Evolutionary conservation across 1,140 invertebrate species (phyloP).

Genomic region (Agrilus planipennis): DNA sequence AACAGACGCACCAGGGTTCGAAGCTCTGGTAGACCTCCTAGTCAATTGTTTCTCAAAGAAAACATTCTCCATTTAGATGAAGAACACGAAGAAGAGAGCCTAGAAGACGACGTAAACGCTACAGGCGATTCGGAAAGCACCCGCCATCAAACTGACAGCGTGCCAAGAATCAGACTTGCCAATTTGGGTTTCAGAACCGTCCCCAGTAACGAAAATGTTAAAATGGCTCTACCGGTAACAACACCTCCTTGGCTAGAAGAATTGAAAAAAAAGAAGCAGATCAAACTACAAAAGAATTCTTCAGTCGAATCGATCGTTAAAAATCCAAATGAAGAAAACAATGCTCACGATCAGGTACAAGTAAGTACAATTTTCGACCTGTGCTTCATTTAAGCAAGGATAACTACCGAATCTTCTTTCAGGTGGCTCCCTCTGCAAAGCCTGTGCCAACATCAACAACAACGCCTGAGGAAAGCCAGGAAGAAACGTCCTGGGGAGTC

Average conservation of each 20-base stretch:
- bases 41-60: constrained; percentile 4
- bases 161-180: neutral
- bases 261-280: too few species aligned
- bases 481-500: too few species aligned
- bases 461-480: too few species aligned
- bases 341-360: too few species aligned
- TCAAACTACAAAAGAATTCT: too few species aligned
- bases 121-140: neutral
- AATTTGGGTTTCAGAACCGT: neutral
- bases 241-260: neutral
- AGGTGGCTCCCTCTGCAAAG: too few species aligned
- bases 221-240: neutral
- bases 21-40: constrained; percentile 2
- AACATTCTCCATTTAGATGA: constrained; percentile 4
- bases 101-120: neutral
- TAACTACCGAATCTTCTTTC: too few species aligned
- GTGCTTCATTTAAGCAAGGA: too few species aligned
- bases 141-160: neutral
- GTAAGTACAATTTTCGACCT: too few species aligned
- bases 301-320: too few species aligned
- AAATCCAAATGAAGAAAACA: too few species aligned
- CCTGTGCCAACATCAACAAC: too few species aligned
- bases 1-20: neutral
- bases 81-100: neutral
- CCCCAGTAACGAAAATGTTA: neutral